These are phyloP conservation scores for Steinernema hermaphroditum DNA, from an alignment of 2,888 invertebrate species.

Conservation along the genomic window DNA sequence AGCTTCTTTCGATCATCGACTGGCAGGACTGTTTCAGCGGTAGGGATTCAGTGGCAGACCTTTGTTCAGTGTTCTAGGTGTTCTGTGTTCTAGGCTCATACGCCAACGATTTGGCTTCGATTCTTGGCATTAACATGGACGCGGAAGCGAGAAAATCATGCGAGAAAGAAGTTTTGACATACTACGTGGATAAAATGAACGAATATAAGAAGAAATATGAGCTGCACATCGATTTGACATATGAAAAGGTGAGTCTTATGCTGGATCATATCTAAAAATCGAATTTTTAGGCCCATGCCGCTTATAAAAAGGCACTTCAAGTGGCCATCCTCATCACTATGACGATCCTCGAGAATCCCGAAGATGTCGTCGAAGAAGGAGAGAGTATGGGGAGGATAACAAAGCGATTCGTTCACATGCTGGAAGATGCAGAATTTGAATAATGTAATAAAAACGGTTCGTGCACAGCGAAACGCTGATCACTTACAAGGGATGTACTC, in stretches of 20 bases:
- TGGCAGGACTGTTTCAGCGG: conserved; percentile 22
- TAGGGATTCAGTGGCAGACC: background rate
- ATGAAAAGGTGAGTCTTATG: conserved; percentile 6
- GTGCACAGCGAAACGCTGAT: too few species aligned
- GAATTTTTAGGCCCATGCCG: background rate
- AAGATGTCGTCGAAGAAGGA: conserved; percentile 8
- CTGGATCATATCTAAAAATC: background rate
- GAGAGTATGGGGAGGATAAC: conserved; percentile 6
- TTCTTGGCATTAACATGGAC: conserved; percentile 9
- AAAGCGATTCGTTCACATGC: background rate
- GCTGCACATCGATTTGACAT: conserved; percentile 1
- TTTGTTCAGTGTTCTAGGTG: background rate
- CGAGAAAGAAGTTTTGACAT: background rate
- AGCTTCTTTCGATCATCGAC: background rate
- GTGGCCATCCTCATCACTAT: background rate
- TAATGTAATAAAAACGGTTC: too few species aligned
- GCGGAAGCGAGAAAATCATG: background rate
- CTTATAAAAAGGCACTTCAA: conserved; percentile 3
- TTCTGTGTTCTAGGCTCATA: background rate
- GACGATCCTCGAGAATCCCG: background rate
- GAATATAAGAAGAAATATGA: background rate
- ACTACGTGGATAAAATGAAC: conserved; percentile 11
- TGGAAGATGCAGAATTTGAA: conserved; percentile 12
- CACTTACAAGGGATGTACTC: too few species aligned
- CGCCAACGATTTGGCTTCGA: conserved; percentile 12